Evolutionary conservation across 2,888 invertebrate species (phyloP), one percentile per base, ranked within the genome.

Genomic region (Hyposoter dolosus): DNA sequence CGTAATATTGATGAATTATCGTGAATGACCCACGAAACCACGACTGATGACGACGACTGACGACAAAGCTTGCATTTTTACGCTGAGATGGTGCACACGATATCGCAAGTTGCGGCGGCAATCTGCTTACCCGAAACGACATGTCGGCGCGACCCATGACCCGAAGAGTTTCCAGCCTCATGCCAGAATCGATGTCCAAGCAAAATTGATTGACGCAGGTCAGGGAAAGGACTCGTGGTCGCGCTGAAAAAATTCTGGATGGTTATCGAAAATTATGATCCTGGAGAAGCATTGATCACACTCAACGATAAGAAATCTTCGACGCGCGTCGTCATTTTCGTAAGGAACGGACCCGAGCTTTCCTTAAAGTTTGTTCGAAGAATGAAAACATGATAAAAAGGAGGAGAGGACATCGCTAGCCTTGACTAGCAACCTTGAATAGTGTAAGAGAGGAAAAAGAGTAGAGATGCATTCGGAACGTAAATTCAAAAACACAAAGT

Each of bases 401-500:
- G n/a, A 86, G 69, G 84, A 65, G 32, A 78, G 17, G 23, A 63
- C 19, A 35, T 6, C 6, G 56, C 19, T 53, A 50, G 17, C 50
- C 60, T 45, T 72, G 45, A 63, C 75, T 60, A 72, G 66, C 69
- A 63, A 72, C 56, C 15, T 56, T 10, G 40, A 82, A 78, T 53
- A 69, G 65, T 56, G n/a, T 32, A 56, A 63, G 19, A 10, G 43
- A 19, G 15, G 56, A 60, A 71, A 15, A 66, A 56, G 66, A 72
- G 69, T 15, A 77, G 53, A 84, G 56, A 40, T 40, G 40, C 7
- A 66, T 28, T 47, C 45, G 53, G 74, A 68, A 76, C 72, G 75
- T 80, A 80, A 84, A 84, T 80, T 47, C 71, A 69, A 69, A 43
- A 10, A 50, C 32, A 32, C 35, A 43, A 85, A 86, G 87, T 88